phyloP scores from a whole-genome alignment of 2,888 invertebrate genomes.

The Aelia acuminata region DNA sequence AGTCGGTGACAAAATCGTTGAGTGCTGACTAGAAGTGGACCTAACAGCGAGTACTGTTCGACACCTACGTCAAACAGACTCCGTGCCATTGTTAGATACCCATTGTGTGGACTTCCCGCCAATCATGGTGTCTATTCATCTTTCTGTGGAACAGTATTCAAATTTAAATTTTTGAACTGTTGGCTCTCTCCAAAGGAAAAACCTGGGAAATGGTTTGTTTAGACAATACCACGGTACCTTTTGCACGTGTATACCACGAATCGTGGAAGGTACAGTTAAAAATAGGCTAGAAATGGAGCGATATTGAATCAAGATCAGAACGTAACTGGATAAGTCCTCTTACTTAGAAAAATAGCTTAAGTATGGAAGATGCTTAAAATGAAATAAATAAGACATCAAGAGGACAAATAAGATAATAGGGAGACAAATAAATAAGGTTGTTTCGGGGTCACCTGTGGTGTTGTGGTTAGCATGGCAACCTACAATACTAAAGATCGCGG shows the following conservation, averaged over 20 bases:
- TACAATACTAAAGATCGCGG: too few species aligned
- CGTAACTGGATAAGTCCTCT: not conserved
- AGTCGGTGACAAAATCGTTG: not conserved
- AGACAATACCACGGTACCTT: not conserved
- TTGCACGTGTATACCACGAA: not conserved
- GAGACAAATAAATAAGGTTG: too few species aligned
- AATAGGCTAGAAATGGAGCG: too few species aligned
- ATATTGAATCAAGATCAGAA: too few species aligned
- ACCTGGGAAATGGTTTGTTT: not conserved
- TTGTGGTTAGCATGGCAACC: too few species aligned
- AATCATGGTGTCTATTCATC: slow-evolving; percentile 14
- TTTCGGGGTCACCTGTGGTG: too few species aligned
- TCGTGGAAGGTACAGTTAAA: not conserved
- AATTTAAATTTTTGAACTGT: slow-evolving; percentile 35
- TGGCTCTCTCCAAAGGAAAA: not conserved
- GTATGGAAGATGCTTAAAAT: too few species aligned
- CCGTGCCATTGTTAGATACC: not conserved
- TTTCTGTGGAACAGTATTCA: not conserved
- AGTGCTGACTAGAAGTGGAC: not conserved
- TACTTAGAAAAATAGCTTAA: too few species aligned
- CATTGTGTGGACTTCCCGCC: slow-evolving; percentile 40
- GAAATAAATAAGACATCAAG: too few species aligned
- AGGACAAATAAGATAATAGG: too few species aligned
- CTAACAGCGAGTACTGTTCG: not conserved
- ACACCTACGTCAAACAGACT: slow-evolving; percentile 37